Evolutionary conservation across 2,888 invertebrate species (phyloP), one percentile per base, ranked within the genome.

Genomic region (Azorinus chamasolen): DNA sequence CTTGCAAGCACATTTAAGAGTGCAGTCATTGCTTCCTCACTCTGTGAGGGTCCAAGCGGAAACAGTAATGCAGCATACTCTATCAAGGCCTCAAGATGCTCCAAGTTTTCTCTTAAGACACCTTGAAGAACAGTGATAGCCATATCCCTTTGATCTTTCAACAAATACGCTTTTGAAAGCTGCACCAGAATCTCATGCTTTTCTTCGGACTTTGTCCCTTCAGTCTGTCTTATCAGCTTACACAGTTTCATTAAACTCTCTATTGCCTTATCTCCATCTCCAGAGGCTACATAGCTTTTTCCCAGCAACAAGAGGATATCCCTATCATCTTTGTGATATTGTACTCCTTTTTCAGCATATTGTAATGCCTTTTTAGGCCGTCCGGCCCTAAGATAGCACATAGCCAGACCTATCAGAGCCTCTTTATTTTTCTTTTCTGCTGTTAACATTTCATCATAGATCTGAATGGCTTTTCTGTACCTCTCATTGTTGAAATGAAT

Each of bases 121-220:
- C 83, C 82, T 71, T 85, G 83, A 45, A 85, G 58, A 16, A 83
- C 48, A 18, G 74, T 73, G 14, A 85, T 71, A 22, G 85, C 85
- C 83, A 82, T 83, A 51, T 85, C 85, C 50, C 53, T 82, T 51
- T 85, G 70, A 20, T 72, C 64, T 62, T 82, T 81, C n/a, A 70
- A n/a, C 37, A 83, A 37, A 48, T 82, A 85, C 20, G 78, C 78
- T 54, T 79, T 83, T 0, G 85, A 81, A n/a, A 85, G 27, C 50
- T 79, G 59, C 14, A 83, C 79, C 62, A 81, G 85, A 32, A 82
- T 59, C 46, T 83, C 73, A 46, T 79, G 78, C 71, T 79, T 83
- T 46, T 69, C 72, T 22, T 54, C 50, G 24, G 51, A 63, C 10
- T 55, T 32, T 16, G 69, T 46, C 14, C 78, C 83, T 22, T 79